Conservation (phyloP, 2,888 invertebrate genomes). For the Pristionchus japonicus region DNA sequence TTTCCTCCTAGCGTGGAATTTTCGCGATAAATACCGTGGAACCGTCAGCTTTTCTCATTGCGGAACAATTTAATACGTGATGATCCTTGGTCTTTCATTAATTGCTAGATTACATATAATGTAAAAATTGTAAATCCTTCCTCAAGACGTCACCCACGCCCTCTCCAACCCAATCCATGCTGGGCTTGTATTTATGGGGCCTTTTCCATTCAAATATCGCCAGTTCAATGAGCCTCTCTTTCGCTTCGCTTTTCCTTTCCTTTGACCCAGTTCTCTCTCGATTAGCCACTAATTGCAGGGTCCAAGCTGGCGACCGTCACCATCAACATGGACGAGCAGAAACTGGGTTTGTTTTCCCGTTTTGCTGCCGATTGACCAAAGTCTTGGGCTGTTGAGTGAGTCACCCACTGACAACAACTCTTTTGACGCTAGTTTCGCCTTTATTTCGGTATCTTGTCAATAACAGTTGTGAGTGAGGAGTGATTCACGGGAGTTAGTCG, state of each 20-base stretch:
- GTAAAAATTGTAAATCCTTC: neutral
- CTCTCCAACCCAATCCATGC: neutral
- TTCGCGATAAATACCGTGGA: neutral
- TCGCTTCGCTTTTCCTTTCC: neutral
- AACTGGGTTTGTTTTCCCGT: neutral
- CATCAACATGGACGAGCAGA: conserved; percentile 20
- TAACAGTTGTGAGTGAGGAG: neutral
- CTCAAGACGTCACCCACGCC: neutral
- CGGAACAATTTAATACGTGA: neutral
- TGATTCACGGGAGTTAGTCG: neutral
- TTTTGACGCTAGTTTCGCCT: neutral
- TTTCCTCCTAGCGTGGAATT: no score
- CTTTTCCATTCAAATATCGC: neutral
- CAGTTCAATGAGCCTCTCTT: neutral
- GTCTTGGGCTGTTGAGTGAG: neutral
- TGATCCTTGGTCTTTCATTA: neutral
- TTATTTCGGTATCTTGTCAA: neutral
- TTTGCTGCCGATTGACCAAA: neutral
- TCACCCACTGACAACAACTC: neutral
- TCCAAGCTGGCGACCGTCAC: neutral
- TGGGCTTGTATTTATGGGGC: neutral
- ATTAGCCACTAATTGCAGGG: neutral
- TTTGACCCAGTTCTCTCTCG: neutral
- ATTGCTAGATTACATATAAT: no score
- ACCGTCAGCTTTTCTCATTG: neutral